Conservation (phyloP, 2,888 invertebrate genomes). For the Xestia sexstrigata region DNA sequence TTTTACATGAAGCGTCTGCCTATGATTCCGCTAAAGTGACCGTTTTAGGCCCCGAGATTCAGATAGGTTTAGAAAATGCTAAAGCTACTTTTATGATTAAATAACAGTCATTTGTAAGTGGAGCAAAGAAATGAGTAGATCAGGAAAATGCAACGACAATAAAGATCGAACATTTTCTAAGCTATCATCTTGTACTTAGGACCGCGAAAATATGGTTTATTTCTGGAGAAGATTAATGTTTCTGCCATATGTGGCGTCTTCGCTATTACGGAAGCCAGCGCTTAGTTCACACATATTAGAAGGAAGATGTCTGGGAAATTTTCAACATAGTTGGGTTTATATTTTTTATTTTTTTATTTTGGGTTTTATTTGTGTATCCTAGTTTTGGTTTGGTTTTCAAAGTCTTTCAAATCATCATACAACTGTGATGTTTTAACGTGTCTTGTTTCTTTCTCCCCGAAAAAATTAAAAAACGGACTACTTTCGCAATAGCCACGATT, state of each 20-base stretch:
- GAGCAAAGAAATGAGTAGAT: neutral
- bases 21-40: no score
- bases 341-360: no score
- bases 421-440: neutral
- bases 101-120: neutral
- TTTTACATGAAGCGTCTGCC: no score
- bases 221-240: conserved; percentile 45
- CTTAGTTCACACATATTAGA: conserved; percentile 2
- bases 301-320: neutral
- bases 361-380: no score
- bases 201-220: conserved; percentile 27
- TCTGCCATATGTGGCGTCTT: conserved; percentile 22
- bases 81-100: neutral
- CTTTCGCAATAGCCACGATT: neutral
- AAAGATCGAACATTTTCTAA: neutral
- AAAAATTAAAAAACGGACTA: neutral
- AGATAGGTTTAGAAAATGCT: neutral
- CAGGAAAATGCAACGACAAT: neutral
- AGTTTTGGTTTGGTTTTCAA: neutral
- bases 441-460: neutral
- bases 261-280: conserved; percentile 8
- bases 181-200: conserved; percentile 8
- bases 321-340: neutral
- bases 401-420: neutral
- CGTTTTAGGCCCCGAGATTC: neutral